phyloP scores from a whole-genome alignment of 1,140 invertebrate species.

The Drosophila mauritiana region DNA sequence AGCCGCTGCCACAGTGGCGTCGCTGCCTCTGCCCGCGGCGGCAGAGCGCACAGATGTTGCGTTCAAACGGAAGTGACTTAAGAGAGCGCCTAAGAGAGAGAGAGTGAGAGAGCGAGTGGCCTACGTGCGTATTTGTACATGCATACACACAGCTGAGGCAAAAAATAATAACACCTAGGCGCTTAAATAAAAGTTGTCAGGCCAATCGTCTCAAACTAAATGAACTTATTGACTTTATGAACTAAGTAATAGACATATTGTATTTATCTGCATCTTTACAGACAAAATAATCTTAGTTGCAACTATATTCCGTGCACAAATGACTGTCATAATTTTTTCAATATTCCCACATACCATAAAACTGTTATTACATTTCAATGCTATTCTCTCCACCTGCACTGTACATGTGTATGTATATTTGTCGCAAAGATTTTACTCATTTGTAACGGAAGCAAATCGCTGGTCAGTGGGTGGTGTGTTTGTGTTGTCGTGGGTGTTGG shows the following conservation, averaged over 20 bases:
- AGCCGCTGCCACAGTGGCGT: conserved; percentile 3
- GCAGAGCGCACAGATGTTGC: conserved; percentile 28
- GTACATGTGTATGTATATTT: conserved; percentile 3
- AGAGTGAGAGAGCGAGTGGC: conserved; percentile 40
- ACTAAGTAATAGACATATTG: too few relatives aligned
- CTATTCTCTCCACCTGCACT: not conserved
- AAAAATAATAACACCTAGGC: not conserved
- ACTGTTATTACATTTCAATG: not conserved
- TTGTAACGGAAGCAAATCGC: conserved; percentile 79
- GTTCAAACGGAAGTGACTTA: conserved; percentile 24
- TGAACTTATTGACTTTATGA: too few relatives aligned
- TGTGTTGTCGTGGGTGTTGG: conserved; percentile 13
- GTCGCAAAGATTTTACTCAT: conserved; percentile 58
- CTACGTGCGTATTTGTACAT: conserved; percentile 52
- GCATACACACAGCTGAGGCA: not conserved
- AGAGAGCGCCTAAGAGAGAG: conserved; percentile 35
- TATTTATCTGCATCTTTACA: too few relatives aligned
- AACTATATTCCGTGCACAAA: too few relatives aligned
- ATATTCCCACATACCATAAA: too few relatives aligned
- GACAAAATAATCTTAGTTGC: too few relatives aligned
- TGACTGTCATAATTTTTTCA: too few relatives aligned
- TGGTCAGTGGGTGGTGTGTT: conserved; percentile 42
- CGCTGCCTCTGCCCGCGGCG: not conserved
- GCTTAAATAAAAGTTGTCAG: not conserved
- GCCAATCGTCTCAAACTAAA: too few relatives aligned